Evolutionary conservation across 2,797 vertebrate genomes (phyloP).

Genomic region (Enteromius trimaculatus): DNA sequence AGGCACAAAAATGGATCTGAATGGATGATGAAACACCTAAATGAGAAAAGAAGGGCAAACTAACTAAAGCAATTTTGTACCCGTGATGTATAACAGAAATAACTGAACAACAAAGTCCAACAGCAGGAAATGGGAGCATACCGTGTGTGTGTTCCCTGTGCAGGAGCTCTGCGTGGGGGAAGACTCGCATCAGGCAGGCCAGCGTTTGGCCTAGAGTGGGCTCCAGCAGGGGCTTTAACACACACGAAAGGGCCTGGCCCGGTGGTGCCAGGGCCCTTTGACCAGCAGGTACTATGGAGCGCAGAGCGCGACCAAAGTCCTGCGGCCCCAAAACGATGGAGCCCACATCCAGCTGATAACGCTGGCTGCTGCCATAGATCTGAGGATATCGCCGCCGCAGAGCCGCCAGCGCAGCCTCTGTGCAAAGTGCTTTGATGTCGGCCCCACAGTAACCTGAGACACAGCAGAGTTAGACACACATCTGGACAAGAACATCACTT

Average conservation of each 20-base stretch:
- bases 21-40: constrained; percentile 12
- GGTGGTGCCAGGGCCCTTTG: constrained; percentile 91
- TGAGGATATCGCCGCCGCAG: constrained; percentile 95
- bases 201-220: constrained; percentile 85
- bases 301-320: constrained; percentile 94
- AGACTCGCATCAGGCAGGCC: constrained; percentile 88
- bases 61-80: neutral
- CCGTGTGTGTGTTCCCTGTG: constrained; percentile 89
- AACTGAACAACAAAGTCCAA: neutral
- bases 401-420: constrained; percentile 94
- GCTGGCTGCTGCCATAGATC: constrained; percentile 96
- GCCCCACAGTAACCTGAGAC: constrained; percentile 94
- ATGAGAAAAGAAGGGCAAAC: constrained; percentile 9
- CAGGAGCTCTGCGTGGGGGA: constrained; percentile 91
- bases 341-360: constrained; percentile 91
- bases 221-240: constrained; percentile 90
- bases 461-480: neutral
- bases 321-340: constrained; percentile 91
- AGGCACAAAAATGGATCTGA: constrained; percentile 61
- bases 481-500: neutral
- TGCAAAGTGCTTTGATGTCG: constrained; percentile 99
- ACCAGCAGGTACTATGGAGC: constrained; percentile 93
- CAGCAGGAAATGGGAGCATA: constrained; percentile 60
- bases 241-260: constrained; percentile 87
- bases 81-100: neutral